Conservation (phyloP, 2,888 invertebrate genomes). For the Ormia ochracea region DNA sequence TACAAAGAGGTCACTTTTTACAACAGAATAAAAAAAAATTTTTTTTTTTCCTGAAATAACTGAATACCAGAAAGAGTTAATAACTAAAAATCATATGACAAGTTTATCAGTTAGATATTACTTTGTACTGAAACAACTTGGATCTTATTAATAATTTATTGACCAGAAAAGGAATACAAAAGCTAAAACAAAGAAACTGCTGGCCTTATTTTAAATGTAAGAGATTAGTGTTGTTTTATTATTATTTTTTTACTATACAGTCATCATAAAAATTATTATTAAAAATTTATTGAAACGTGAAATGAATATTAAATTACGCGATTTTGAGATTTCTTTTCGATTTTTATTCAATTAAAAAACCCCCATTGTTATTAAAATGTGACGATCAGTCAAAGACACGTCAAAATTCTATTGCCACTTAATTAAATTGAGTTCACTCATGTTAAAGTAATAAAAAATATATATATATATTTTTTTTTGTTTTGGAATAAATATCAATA, state of each 20-base stretch:
- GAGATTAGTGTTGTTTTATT: slow-evolving; percentile 24
- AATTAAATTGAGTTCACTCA: slow-evolving; percentile 44
- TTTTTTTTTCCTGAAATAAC: slow-evolving; percentile 40
- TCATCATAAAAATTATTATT: slow-evolving; percentile 54
- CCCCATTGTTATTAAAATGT: not conserved
- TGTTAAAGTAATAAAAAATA: slow-evolving; percentile 25
- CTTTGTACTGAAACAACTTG: not conserved
- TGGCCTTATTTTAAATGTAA: slow-evolving; percentile 7
- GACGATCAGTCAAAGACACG: not conserved
- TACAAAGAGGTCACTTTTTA: too few relatives aligned
- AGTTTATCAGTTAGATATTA: not conserved
- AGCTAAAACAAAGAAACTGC: not conserved
- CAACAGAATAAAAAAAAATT: too few relatives aligned
- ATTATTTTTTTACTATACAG: slow-evolving; percentile 37
- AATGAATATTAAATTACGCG: slow-evolving; percentile 47
- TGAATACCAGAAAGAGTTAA: slow-evolving; percentile 35
- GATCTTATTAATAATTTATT: slow-evolving; percentile 50
- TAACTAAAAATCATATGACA: slow-evolving; percentile 5
- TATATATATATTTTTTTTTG: too few relatives aligned
- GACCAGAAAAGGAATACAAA: slow-evolving; percentile 38
- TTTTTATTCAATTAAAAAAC: not conserved
- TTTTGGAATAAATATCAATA: slow-evolving; percentile 8
- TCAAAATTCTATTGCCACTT: slow-evolving; percentile 35
- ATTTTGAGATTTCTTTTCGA: slow-evolving; percentile 43
- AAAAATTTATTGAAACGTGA: slow-evolving; percentile 50